phyloP scores from a whole-genome alignment of 2,113 vertebrate species.

The Engraulis encrasicolus region DNA sequence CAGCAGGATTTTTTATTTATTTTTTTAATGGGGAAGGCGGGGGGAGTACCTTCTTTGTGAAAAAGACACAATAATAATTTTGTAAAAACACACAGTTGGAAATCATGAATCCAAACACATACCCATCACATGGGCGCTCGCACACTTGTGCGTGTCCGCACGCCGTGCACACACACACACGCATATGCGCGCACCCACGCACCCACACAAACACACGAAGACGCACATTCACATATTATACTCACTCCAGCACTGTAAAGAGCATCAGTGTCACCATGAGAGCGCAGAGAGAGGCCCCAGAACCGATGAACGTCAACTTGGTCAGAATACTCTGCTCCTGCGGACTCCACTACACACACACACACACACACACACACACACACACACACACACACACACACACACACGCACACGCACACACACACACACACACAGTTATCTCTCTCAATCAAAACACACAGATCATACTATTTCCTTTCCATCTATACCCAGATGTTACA shows the following conservation, averaged over 20 bases:
- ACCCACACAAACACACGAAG: no score
- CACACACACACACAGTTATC: constrained; percentile 4
- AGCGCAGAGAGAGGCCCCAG: constrained; percentile 79
- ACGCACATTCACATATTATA: constrained; percentile 46
- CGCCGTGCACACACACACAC: not conserved
- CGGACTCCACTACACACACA: constrained; percentile 66
- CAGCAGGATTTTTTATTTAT: constrained; percentile 1
- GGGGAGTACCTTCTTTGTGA: not conserved
- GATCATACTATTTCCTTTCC: no score
- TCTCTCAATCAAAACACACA: not conserved
- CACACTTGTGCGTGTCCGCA: not conserved
- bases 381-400: not conserved
- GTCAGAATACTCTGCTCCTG: constrained; percentile 76
- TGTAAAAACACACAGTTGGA: no score
- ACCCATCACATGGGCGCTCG: not conserved
- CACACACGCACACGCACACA: not conserved
- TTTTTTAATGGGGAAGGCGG: not conserved
- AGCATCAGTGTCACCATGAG: constrained; percentile 81
- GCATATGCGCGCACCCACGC: not conserved
- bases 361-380: not conserved
- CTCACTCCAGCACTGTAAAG: constrained; percentile 82
- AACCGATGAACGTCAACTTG: constrained; percentile 81
- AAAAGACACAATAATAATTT: not conserved
- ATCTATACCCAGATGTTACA: no score
- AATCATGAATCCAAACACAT: no score